Evolutionary conservation across 2,888 invertebrate genomes (phyloP).

Genomic region (Hemithea aestivaria): DNA sequence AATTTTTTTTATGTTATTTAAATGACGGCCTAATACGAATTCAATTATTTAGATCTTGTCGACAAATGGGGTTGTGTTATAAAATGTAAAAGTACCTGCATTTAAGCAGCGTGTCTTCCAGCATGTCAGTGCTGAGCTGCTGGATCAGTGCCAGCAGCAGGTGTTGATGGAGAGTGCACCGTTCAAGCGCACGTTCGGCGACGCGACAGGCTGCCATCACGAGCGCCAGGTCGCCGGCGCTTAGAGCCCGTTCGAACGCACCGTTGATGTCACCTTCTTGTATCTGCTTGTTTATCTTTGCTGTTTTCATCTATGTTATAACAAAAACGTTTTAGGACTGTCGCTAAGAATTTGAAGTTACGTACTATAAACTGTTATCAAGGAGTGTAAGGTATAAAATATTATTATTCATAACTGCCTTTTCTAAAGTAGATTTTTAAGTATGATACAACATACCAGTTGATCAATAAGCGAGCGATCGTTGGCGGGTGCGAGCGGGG

Average conservation of each 20-base stretch:
- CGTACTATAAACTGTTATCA: too few relatives aligned
- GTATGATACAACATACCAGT: constrained; percentile 34
- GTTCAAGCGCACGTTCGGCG: constrained; percentile 84
- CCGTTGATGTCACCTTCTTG: constrained; percentile 84
- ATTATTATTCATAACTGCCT: too few relatives aligned
- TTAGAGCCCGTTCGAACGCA: constrained; percentile 92
- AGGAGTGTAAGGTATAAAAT: too few relatives aligned
- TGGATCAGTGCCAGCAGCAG: constrained; percentile 94
- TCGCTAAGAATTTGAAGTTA: too few relatives aligned
- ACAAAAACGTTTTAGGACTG: too few relatives aligned
- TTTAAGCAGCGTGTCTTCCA: constrained; percentile 82
- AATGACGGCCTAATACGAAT: too few relatives aligned
- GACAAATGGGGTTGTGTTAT: too few relatives aligned
- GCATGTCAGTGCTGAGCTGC: constrained; percentile 94
- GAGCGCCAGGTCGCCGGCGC: constrained; percentile 89
- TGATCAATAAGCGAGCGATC: constrained; percentile 51
- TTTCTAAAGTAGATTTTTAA: too few relatives aligned
- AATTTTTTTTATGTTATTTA: too few relatives aligned
- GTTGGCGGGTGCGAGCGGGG: constrained; percentile 45
- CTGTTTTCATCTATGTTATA: constrained; percentile 53
- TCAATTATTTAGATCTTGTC: too few relatives aligned
- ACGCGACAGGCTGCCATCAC: constrained; percentile 92
- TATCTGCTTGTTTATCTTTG: constrained; percentile 50
- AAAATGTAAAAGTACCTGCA: constrained; percentile 56
- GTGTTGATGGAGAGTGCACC: constrained; percentile 87